phyloP scores from a whole-genome alignment of 1,140 invertebrate species.

The Melipona quadrifasciata region DNA sequence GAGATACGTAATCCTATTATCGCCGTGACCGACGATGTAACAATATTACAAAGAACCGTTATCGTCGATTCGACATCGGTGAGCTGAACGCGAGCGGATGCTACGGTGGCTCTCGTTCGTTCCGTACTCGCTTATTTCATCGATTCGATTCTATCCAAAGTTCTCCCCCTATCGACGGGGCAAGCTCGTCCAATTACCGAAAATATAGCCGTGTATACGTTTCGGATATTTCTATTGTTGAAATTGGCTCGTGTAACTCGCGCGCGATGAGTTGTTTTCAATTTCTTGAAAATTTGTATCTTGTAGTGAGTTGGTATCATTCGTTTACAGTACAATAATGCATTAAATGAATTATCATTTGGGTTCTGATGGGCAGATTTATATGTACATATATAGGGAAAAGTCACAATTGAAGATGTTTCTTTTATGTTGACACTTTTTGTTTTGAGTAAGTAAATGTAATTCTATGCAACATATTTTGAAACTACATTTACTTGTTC shows the following conservation, averaged over 20 bases:
- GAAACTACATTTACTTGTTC: no score
- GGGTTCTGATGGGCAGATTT: no score
- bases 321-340: no score
- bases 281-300: neutral
- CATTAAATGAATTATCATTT: no score
- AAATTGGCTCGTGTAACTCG: neutral
- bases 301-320: no score
- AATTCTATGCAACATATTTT: no score
- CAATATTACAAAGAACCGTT: slow-evolving; percentile 32
- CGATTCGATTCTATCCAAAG: no score
- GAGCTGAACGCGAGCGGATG: neutral
- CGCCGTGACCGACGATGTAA: neutral
- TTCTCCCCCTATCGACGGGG: neutral
- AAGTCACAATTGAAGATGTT: no score
- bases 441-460: no score
- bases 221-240: neutral
- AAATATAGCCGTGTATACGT: slow-evolving; percentile 5
- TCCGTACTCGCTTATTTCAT: neutral
- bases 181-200: slow-evolving; percentile 30
- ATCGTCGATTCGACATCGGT: neutral
- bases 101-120: neutral
- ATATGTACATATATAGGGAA: no score
- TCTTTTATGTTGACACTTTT: no score
- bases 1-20: slow-evolving; percentile 21
- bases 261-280: neutral